Evolutionary conservation across 37 sponge, comb jelly and placozoan genomes (phyloP).

Genomic region (Geodia barretti): DNA sequence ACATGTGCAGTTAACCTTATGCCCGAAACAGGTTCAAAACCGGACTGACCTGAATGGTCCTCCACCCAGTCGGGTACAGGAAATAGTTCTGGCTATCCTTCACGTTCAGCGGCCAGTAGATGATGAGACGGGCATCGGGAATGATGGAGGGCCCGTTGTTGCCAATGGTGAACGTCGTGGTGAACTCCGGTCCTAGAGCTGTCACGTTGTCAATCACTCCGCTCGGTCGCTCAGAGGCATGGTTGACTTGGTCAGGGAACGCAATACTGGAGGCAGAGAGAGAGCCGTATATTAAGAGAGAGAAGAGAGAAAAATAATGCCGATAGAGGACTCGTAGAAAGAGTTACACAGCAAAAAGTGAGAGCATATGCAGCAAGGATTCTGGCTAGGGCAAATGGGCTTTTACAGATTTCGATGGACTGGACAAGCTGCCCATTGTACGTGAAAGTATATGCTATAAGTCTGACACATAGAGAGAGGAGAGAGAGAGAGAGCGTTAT

Average conservation of each 20-base stretch:
- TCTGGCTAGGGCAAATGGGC: too few relatives aligned
- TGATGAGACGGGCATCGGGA: conserved; percentile 10
- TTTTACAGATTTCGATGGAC: too few relatives aligned
- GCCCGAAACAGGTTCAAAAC: too few relatives aligned
- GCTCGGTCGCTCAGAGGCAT: not conserved
- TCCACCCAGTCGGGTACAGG: conserved; percentile 24
- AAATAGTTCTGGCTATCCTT: not conserved
- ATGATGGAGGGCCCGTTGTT: conserved; percentile 43
- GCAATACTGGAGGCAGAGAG: conserved; percentile 14
- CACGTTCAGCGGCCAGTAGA: conserved; percentile 49
- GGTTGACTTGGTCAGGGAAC: conserved; percentile 16
- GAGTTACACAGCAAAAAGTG: too few relatives aligned
- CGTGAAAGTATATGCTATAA: too few relatives aligned
- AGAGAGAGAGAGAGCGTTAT: not conserved
- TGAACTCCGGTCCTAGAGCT: conserved; percentile 20
- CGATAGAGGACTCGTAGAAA: too few relatives aligned
- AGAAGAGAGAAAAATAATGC: too few relatives aligned
- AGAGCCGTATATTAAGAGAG: too few relatives aligned
- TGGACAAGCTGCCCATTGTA: too few relatives aligned
- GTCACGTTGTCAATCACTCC: conserved; percentile 5
- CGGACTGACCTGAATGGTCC: not conserved
- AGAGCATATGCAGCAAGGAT: too few relatives aligned
- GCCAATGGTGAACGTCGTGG: conserved; percentile 15
- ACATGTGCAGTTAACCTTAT: too few relatives aligned
- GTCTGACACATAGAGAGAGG: too few relatives aligned